A percentile compares a stretch with the other conserved stretches of the same genome.
phyloP scores from a whole-genome alignment of 2,113 vertebrate genomes.

The Cinclus mexicanus region DNA sequence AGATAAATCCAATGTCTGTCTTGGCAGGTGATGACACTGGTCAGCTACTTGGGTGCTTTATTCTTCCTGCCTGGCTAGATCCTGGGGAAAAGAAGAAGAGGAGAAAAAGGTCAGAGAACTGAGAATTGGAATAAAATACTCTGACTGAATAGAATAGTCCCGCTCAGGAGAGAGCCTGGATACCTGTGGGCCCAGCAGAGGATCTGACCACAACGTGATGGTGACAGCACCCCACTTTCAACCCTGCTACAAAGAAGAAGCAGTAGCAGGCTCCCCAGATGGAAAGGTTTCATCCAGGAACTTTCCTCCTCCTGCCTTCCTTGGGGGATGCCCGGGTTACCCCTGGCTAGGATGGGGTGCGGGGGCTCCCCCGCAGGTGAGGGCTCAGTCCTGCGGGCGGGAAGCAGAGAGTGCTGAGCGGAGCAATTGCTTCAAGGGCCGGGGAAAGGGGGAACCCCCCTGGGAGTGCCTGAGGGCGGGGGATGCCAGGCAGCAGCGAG shows the following conservation, averaged over 20 bases:
- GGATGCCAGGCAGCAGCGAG: background rate
- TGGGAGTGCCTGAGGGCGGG: background rate
- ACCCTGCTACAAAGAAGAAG: accelerated
- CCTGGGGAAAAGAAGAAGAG: background rate
- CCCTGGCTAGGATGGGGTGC: accelerated
- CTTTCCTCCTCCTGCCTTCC: background rate
- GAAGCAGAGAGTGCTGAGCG: background rate
- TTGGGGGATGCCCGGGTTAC: accelerated
- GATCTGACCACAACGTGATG: background rate
- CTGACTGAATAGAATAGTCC: background rate
- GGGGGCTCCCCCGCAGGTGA: background rate
- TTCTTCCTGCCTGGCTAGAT: background rate
- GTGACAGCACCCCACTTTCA: background rate
- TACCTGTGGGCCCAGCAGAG: background rate
- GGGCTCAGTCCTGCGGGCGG: background rate
- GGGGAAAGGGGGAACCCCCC: accelerated
- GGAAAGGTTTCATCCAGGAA: background rate
- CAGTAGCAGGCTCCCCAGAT: accelerated
- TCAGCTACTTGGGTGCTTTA: background rate
- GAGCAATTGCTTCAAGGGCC: background rate
- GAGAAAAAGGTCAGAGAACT: background rate
- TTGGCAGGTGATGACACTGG: background rate
- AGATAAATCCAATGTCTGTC: accelerated
- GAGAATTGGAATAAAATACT: too few relatives aligned
- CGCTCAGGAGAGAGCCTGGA: background rate